Base-by-base conservation (phyloP, 1,140 invertebrate species). In the Acromyrmex echinatior region DNA sequence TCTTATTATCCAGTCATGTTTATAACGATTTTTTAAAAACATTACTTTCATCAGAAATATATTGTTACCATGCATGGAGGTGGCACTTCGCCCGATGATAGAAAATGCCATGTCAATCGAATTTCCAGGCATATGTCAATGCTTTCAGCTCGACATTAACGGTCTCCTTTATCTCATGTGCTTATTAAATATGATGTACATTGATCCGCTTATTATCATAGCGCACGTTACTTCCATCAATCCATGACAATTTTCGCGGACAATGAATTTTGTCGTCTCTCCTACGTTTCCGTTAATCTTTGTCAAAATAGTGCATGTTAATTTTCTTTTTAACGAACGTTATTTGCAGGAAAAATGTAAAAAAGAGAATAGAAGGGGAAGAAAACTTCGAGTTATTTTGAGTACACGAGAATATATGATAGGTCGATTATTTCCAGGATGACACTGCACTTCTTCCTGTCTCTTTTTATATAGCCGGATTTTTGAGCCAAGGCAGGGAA, bases 171-270 rank as follows among this genome's bases (percentile, higher is more conserved):
- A 81, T 81, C 79, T 71, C 31, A 35, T 35, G 35, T 53, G 51
- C 21, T 71, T 81, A 81, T 81, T 81, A 81, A 81, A 81, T 81
- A 81, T 81, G 53, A 35, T 35, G 21, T 35, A 45, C 35, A 71
- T 81, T 81, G 79, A 81, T 81, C 79, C 35, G 70, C 51, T 81
- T 81, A 81, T 81, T 71, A 90, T 84, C 87, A 79, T 73, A 86
- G 65, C 58, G 68, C 80, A 53, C 28, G 53, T 87, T 60, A 28
- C 58, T 39, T 77, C 80, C 49, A 45, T 65, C 70, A 56, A 77
- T 63, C 73, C 86, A 25, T 53, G 68, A 87, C 78, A 66, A 85
- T 51, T 63, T 62, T 63, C 31, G 2, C 9, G 25, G 3, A 60
- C n/a, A 31, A 25, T 1, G 3, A 58, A 35, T 39, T 28, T 80